These are phyloP conservation scores for Athene cunicularia DNA, from an alignment of 2,113 vertebrate genomes.

Conservation along the genomic window DNA sequence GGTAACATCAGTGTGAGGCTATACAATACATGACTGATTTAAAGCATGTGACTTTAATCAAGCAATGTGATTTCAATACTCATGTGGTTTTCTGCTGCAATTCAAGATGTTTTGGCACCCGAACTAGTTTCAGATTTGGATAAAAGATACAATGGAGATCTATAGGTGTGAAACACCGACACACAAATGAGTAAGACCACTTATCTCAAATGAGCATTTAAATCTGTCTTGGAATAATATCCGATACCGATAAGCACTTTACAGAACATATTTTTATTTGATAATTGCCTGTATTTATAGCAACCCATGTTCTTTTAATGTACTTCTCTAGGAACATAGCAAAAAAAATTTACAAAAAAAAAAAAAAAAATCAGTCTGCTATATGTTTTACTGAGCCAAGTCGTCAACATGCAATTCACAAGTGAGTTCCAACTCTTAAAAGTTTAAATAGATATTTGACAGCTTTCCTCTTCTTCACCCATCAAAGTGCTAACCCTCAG, in stretches of 20 bases:
- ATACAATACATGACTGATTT: background rate
- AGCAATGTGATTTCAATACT: background rate
- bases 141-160: background rate
- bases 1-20: background rate
- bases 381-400: background rate
- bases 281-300: conserved; percentile 11
- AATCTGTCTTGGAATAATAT: background rate
- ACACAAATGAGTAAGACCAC: background rate
- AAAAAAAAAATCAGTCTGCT: background rate
- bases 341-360: background rate
- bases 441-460: conserved; percentile 13
- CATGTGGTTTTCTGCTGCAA: background rate
- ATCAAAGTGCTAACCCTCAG: background rate
- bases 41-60: background rate
- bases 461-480: background rate
- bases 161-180: background rate
- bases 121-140: background rate
- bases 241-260: background rate
- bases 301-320: background rate
- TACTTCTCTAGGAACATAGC: background rate
- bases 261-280: background rate
- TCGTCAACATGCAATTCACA: background rate
- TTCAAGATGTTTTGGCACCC: conserved; percentile 21
- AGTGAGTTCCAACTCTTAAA: background rate
- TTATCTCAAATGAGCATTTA: background rate